A percentile compares a stretch with the other conserved stretches of the same genome.
These are phyloP conservation scores for Takifugu rubripes DNA, from an alignment of 2,797 vertebrate species.

Conservation along the genomic window DNA sequence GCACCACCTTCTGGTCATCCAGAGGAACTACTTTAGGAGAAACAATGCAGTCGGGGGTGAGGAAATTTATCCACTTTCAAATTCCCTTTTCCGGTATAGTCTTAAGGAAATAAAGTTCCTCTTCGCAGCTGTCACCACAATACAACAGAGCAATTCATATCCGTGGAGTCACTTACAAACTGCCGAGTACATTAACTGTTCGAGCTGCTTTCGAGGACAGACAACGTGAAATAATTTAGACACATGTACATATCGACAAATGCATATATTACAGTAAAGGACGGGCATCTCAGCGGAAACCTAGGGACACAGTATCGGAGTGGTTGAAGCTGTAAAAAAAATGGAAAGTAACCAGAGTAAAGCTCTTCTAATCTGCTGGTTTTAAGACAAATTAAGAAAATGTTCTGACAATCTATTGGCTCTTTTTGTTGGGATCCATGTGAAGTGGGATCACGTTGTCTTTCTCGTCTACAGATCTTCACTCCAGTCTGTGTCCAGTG, in stretches of 20 bases:
- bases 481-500: slow-evolving; percentile 31
- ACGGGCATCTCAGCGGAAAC: slow-evolving; percentile 47
- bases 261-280: slow-evolving; percentile 67
- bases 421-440: slow-evolving; percentile 26
- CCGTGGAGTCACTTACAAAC: slow-evolving; percentile 50
- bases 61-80: slow-evolving; percentile 57
- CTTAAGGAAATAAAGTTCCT: slow-evolving; percentile 49
- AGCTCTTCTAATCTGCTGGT: slow-evolving; percentile 55
- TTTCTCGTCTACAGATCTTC: slow-evolving; percentile 16
- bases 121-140: slow-evolving; percentile 77
- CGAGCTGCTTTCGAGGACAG: slow-evolving; percentile 65
- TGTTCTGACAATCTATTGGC: slow-evolving; percentile 28
- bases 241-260: slow-evolving; percentile 79
- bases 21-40: slow-evolving; percentile 28
- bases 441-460: background rate
- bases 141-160: slow-evolving; percentile 61
- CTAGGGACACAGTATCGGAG: slow-evolving; percentile 42
- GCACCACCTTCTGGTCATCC: slow-evolving; percentile 49
- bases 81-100: slow-evolving; percentile 51
- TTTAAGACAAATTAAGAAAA: slow-evolving; percentile 40
- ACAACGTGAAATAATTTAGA: slow-evolving; percentile 62
- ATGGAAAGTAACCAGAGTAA: slow-evolving; percentile 47
- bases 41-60: slow-evolving; percentile 7
- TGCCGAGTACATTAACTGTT: slow-evolving; percentile 66
- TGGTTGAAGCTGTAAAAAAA: slow-evolving; percentile 49